Base-by-base conservation (phyloP, 2,888 invertebrate genomes). In the Lysandra bellargus region DNA sequence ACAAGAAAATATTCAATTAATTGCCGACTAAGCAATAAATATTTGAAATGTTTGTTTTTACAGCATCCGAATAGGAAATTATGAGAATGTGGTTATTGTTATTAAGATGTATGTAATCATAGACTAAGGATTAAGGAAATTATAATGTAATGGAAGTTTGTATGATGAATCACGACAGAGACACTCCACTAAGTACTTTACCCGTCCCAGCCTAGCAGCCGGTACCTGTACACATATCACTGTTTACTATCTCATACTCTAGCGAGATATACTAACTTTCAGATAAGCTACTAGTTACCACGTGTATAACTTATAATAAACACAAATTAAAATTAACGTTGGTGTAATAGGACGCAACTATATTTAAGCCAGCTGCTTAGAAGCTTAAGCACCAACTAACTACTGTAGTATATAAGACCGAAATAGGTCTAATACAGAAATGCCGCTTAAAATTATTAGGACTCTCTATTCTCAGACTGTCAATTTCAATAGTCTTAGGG, bases 151-250 rank as follows among this genome's bases (percentile, higher is more conserved):
- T 69, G 49, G 75, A 49, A 49, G 49, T 49, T 75, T 44, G 74
- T 49, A 49, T 23, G 30, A 44, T 40, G 44, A 53, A 6, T 53
- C 49, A 53, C 57, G 23, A 79, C 57, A 78, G 81, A 83, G 85
- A 88, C 87, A 84, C 84, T 82, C 83, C 85, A 88, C 82, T 86
- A 79, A 83, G 87, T 93, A 95, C 96, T 87, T 96, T 96, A 96
- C 96, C 96, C 96, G 91, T 96, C 96, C 96, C 96, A 96, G 94
- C 96, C 96, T 88, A 96, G 96, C 88, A 96, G 96, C 88, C 95
- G 95, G 91, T 95, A 96, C 95, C 96, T 96, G 96, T 84, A 90
- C 84, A 89, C 80, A 85, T 88, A 89, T 79, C 75, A 75, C 80
- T 79, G n/a, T 78, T 81, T 82, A 80, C 83, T 49, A 49, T 60